Conservation (phyloP, 1,140 invertebrate species). For the Maniola jurtina region DNA sequence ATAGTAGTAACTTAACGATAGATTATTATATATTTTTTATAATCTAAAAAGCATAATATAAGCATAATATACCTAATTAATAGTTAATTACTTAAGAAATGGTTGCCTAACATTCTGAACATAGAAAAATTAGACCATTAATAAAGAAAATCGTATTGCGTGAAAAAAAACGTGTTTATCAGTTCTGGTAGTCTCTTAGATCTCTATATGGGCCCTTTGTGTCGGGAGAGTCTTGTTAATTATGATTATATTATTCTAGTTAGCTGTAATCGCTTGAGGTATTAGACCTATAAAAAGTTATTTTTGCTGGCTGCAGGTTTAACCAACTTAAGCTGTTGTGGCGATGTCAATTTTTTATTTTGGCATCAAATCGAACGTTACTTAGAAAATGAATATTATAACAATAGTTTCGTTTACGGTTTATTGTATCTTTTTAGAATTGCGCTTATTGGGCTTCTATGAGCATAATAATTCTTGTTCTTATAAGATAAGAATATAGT, state of each 20-base stretch:
- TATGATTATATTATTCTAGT: slow-evolving; percentile 27
- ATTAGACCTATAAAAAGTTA: slow-evolving; percentile 20
- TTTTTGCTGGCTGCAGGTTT: slow-evolving; percentile 22
- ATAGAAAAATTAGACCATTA: slow-evolving; percentile 5
- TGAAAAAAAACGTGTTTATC: slow-evolving; percentile 26
- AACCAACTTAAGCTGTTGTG: neutral
- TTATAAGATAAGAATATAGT: slow-evolving; percentile 22
- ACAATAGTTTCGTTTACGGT: neutral
- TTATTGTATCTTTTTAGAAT: slow-evolving; percentile 14
- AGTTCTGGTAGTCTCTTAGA: slow-evolving; percentile 28
- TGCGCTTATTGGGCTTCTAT: slow-evolving; percentile 29
- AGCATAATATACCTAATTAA: too few species aligned
- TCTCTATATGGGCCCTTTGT: slow-evolving; percentile 31
- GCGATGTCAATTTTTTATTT: neutral
- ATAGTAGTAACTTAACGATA: too few species aligned
- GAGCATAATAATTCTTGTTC: slow-evolving; percentile 19
- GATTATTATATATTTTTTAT: too few species aligned
- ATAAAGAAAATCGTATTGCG: slow-evolving; percentile 13
- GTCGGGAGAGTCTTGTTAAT: slow-evolving; percentile 31
- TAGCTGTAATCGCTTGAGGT: slow-evolving; percentile 23
- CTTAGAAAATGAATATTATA: neutral
- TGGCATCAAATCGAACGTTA: slow-evolving; percentile 21
- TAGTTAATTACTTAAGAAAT: neutral
- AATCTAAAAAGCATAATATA: too few species aligned
- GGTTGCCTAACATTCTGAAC: slow-evolving; percentile 18